Base-by-base conservation (phyloP, 2,888 invertebrate genomes). In the Thymelicus acteon region DNA sequence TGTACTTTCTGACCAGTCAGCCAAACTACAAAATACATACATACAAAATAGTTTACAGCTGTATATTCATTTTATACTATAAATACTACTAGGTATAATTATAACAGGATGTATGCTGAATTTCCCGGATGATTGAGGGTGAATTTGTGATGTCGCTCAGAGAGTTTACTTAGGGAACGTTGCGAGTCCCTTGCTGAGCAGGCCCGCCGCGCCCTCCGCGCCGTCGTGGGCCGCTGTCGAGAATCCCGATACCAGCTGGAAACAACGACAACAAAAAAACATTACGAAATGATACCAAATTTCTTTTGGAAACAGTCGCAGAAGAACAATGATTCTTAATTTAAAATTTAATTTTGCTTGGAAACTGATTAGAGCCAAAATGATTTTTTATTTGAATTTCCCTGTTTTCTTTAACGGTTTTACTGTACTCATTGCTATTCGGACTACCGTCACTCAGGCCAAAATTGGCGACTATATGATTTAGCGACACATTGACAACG, bases 121-220 rank as follows among this genome's bases (percentile, higher is more conserved):
- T 78, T 82, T 82, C 75, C 82, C 79, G 70, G 62, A 75, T 74
- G 73, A 76, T 54, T 75, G 72, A 71, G 72, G 75, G 75, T 75
- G 70, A 24, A n/a, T n/a, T n/a, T 47, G 48, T 24, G 67, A 71
- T 72, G 72, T 12, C 63, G 31, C 19, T 40, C 44, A 60, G 52
- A 58, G 66, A 8, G 62, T 81, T 81, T 91, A 93, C 85, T 93
- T 92, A 68, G 88, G 87, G 85, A 91, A 89, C 61, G 85, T 78
- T 19, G 88, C 85, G 54, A 95, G 85, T 0, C 94, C 94, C 85
- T 95, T 95, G 87, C 90, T 94, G 74, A 95, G 90, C 5, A 94
- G 85, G 0, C 91, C 91, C 0, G 90, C 84, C 1, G 94, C 92
- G 48, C 90, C 90, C 57, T 92, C 88, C 1, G 93, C 88, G 7